Percentiles rank a stretch among this genome's conserved stretches.
Conservation (phyloP, 2,113 vertebrate genomes). For the Poeciliopsis turrubarensis region DNA sequence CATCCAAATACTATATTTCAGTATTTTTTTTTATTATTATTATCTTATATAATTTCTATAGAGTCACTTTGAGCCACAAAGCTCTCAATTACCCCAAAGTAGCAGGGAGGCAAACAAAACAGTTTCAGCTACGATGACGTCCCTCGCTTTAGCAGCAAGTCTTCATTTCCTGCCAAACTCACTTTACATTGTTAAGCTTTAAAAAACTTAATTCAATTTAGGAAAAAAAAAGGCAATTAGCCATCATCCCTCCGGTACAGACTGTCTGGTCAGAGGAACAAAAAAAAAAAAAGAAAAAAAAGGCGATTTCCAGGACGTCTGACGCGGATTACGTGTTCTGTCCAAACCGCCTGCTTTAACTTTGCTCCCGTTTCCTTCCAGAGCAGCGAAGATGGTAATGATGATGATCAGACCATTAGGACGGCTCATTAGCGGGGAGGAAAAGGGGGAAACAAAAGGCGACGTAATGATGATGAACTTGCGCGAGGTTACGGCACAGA, state of each 20-base stretch:
- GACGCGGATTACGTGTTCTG: not conserved
- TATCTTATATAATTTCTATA: too few relatives aligned
- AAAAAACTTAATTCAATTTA: not conserved
- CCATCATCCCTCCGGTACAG: not conserved
- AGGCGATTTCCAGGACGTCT: not conserved
- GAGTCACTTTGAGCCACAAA: too few relatives aligned
- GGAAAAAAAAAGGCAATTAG: not conserved
- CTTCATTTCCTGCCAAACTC: not conserved
- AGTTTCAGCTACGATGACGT: not conserved
- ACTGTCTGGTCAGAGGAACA: not conserved
- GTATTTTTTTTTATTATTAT: too few relatives aligned
- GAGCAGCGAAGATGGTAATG: slow-evolving; percentile 9
- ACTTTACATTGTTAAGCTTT: not conserved
- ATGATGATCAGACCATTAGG: slow-evolving; percentile 28
- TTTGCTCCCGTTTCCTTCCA: not conserved
- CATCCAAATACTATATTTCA: too few relatives aligned
- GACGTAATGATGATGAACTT: slow-evolving; percentile 6
- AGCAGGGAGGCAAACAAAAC: not conserved
- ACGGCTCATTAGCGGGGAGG: slow-evolving; percentile 16
- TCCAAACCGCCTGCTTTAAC: not conserved
- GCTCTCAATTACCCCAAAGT: not conserved
- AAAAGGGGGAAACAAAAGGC: slow-evolving; percentile 8
- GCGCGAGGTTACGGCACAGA: slow-evolving; percentile 6
- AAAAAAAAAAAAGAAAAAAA: not conserved
- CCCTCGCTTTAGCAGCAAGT: not conserved